These are phyloP conservation scores for Megaceryle maxima DNA, from an alignment of 2,113 vertebrate genomes.

Conservation along the genomic window DNA sequence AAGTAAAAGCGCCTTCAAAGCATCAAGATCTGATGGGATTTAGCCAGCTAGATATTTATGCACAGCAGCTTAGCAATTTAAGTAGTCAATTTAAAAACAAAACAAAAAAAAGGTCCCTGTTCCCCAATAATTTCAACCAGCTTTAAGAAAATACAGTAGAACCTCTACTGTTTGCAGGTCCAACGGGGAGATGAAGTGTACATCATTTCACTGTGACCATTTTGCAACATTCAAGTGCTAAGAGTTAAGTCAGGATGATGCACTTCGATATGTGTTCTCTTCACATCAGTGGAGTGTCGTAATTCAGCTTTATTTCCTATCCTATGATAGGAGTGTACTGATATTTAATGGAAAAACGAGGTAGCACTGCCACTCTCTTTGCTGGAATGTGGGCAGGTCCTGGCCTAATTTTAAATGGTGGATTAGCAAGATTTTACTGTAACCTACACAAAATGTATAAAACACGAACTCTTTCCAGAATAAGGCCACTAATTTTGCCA, in stretches of 20 bases:
- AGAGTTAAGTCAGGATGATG: background rate
- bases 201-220: background rate
- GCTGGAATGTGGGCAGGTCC: constrained; percentile 3
- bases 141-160: background rate
- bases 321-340: background rate
- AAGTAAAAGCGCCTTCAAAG: background rate
- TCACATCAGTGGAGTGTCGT: background rate
- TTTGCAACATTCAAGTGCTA: background rate
- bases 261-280: background rate
- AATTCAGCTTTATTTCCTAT: background rate
- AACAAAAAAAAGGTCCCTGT: background rate
- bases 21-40: background rate
- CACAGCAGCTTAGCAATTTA: background rate
- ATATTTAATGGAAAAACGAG: constrained; percentile 12
- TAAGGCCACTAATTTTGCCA: constrained; percentile 67
- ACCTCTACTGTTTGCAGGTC: background rate
- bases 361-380: constrained; percentile 42
- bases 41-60: background rate
- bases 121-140: constrained; percentile 43
- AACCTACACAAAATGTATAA: constrained; percentile 26
- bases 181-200: background rate
- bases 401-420: background rate
- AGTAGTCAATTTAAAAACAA: background rate
- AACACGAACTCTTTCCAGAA: background rate
- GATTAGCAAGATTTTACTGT: constrained; percentile 7